These are phyloP conservation scores for Troides oblongomaculatus DNA, from an alignment of 2,888 invertebrate genomes.

Conservation along the genomic window DNA sequence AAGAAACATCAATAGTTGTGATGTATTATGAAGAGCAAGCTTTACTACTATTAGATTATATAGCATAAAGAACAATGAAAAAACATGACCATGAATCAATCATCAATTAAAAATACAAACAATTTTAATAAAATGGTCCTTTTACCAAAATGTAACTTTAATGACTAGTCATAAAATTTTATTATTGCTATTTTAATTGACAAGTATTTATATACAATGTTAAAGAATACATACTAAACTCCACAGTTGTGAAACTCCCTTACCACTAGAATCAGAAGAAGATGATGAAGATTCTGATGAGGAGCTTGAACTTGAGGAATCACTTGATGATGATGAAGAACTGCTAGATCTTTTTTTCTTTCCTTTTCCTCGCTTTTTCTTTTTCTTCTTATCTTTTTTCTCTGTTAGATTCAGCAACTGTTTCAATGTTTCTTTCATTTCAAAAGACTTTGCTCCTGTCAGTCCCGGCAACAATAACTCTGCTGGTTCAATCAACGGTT, in stretches of 20 bases:
- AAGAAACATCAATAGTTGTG: not conserved
- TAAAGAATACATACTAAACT: no score
- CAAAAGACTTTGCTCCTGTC: slow-evolving; percentile 76
- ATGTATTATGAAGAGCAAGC: slow-evolving; percentile 4
- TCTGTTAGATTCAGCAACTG: slow-evolving; percentile 81
- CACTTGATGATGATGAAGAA: slow-evolving; percentile 84
- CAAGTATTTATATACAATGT: no score
- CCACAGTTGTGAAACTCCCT: slow-evolving; percentile 29
- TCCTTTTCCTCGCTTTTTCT: slow-evolving; percentile 83
- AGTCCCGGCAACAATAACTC: slow-evolving; percentile 82
- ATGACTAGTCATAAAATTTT: no score
- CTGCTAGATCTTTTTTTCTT: slow-evolving; percentile 83
- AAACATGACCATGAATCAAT: no score
- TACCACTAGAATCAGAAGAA: slow-evolving; percentile 79
- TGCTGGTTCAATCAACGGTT: slow-evolving; percentile 82
- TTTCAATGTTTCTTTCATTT: slow-evolving; percentile 84
- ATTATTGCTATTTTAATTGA: no score
- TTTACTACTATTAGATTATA: not conserved
- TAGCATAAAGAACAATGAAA: not conserved
- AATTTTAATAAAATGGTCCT: no score
- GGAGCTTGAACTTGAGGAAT: slow-evolving; percentile 83
- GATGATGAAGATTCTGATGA: slow-evolving; percentile 80
- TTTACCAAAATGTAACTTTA: no score
- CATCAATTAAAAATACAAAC: not conserved
- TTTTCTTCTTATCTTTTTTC: slow-evolving; percentile 84